Evolutionary conservation across 2,888 invertebrate genomes (phyloP).

Genomic region (Sycophila texana): DNA sequence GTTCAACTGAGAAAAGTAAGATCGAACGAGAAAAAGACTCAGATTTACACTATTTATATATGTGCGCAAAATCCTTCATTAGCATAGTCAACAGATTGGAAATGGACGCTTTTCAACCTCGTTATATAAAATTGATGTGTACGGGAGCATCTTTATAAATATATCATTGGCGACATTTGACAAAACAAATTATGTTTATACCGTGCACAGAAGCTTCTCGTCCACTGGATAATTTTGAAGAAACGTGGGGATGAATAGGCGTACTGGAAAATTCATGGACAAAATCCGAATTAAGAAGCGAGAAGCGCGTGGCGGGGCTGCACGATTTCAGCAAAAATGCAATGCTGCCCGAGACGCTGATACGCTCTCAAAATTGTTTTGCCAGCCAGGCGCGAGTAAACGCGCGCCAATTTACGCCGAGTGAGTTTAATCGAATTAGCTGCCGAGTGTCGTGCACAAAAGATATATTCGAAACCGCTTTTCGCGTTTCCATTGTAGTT

Average conservation of each 20-base stretch:
- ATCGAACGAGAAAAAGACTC: too few relatives aligned
- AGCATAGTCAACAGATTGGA: too few relatives aligned
- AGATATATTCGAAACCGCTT: too few relatives aligned
- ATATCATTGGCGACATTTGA: not conserved
- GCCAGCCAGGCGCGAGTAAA: not conserved
- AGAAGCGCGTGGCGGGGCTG: not conserved
- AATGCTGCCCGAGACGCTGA: not conserved
- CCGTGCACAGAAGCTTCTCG: too few relatives aligned
- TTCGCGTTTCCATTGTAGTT: too few relatives aligned
- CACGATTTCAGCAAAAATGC: not conserved
- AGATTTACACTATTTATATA: too few relatives aligned
- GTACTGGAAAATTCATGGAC: not conserved
- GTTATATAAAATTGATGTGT: too few relatives aligned
- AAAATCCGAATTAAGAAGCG: not conserved
- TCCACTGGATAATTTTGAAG: not conserved
- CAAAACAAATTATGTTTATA: too few relatives aligned
- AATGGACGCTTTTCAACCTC: too few relatives aligned
- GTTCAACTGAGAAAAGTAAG: too few relatives aligned
- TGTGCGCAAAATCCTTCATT: too few relatives aligned
- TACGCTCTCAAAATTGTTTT: slow-evolving; percentile 27
- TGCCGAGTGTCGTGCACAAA: too few relatives aligned
- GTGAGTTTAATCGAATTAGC: not conserved
- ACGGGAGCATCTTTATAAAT: slow-evolving; percentile 17
- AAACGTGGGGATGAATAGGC: not conserved
- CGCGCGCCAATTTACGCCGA: not conserved